Evolutionary conservation across 2,888 invertebrate genomes (phyloP).

Genomic region (Trichacis sp.): DNA sequence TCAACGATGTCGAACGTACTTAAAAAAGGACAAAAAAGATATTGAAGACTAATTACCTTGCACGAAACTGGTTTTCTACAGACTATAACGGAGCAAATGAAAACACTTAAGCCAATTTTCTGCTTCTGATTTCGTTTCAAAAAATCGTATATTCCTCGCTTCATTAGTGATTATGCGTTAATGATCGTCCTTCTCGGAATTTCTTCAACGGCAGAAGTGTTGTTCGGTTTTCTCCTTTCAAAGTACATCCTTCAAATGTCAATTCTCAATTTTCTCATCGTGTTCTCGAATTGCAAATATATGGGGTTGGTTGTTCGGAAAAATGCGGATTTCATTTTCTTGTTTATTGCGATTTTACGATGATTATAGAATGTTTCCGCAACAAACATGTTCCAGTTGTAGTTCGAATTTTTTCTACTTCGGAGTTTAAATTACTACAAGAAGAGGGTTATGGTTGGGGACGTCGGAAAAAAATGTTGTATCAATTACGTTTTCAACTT

Average conservation of each 20-base stretch:
- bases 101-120: conserved; percentile 37
- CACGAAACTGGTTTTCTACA: conserved; percentile 30
- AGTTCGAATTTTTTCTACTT: too few species aligned
- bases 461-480: too few species aligned
- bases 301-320: too few species aligned
- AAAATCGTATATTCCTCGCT: conserved; percentile 25
- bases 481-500: too few species aligned
- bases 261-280: conserved; percentile 25
- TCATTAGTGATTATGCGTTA: conserved; percentile 25
- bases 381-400: too few species aligned
- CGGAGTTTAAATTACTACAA: too few species aligned
- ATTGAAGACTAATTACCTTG: conserved; percentile 36
- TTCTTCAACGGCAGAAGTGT: conserved; percentile 28
- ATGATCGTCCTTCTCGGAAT: conserved; percentile 19
- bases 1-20: conserved; percentile 17
- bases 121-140: conserved; percentile 33
- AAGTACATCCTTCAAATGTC: conserved; percentile 21
- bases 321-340: too few species aligned
- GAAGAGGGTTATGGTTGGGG: too few species aligned
- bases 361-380: too few species aligned
- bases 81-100: conserved; percentile 24
- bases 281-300: too few species aligned
- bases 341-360: too few species aligned
- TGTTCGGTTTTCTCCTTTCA: conserved; percentile 19
- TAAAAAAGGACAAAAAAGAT: conserved; percentile 22